Evolutionary conservation across 2,113 vertebrate genomes (phyloP).

Genomic region (Tachuris rubrigastra): DNA sequence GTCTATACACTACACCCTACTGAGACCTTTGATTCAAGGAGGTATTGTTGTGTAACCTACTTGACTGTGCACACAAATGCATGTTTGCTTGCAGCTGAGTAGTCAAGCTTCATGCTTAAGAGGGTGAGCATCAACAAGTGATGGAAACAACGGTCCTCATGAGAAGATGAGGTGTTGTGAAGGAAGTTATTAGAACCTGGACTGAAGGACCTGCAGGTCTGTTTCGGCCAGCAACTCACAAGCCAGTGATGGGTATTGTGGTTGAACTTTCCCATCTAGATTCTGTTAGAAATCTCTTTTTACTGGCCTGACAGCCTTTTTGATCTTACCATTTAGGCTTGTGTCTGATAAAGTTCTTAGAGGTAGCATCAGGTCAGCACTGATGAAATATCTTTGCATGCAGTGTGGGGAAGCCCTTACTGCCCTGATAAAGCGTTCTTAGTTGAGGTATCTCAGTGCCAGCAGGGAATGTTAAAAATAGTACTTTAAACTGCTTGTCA

Average conservation of each 20-base stretch:
- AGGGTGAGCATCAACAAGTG: constrained; percentile 8
- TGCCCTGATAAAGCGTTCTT: constrained; percentile 21
- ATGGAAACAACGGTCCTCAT: not conserved
- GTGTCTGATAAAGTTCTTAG: not conserved
- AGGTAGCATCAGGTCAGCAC: not conserved
- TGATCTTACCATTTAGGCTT: constrained; percentile 6
- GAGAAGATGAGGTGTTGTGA: constrained; percentile 27
- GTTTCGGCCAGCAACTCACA: not conserved
- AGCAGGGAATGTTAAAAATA: constrained; percentile 45
- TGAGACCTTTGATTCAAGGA: not conserved
- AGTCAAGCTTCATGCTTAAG: constrained; percentile 32
- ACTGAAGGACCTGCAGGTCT: constrained; percentile 24
- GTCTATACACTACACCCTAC: not conserved
- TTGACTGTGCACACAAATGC: constrained; percentile 6
- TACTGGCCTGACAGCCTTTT: constrained; percentile 1
- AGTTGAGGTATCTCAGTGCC: constrained; percentile 4
- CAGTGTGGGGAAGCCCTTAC: constrained; percentile 13
- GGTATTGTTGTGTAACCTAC: not conserved
- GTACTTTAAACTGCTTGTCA: constrained; percentile 57
- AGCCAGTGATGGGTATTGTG: not conserved
- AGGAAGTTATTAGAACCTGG: not conserved
- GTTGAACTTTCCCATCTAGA: not conserved
- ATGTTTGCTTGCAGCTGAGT: constrained; percentile 33
- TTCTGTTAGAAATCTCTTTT: not conserved
- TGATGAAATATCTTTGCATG: constrained; percentile 30